Base-by-base conservation (phyloP, 2,797 vertebrate species). In the Schizothorax lantsangensis region DNA sequence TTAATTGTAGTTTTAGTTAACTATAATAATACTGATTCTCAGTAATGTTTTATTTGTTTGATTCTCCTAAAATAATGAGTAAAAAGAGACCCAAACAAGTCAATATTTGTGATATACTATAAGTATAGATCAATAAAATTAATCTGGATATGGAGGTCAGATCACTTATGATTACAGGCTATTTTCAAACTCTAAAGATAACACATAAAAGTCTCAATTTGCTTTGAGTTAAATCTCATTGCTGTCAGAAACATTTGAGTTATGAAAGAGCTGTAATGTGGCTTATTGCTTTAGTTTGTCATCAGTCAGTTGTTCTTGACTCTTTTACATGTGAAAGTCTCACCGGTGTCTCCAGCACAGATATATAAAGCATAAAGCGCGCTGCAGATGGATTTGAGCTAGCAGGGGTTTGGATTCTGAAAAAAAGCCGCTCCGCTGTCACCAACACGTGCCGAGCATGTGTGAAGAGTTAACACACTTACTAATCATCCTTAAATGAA, bases 401-500 rank as follows among this genome's bases (percentile, higher is more conserved):
- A 52, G 84, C 81, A 69, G 81, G 66, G 81, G 73, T 84, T 79
- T 84, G 78, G 59, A 68, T 68, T 68, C 19, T 33, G 62, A 66
- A 66, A n/a, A 59, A 79, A 82, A 86, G 80, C 73, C 30, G 69
- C 87, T 88, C 47, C 78, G 85, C 78, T 90, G 85, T 88, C 88
- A 90, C 83, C 90, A 87, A 89, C 81, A 86, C 89, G 84, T 89
- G 79, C 68, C 6, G 79, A 52, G 83, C 86, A 52, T 33, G 81
- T 89, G 78, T 62, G 49, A 86, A 57, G 84, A 88, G 89, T 92
- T 90, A 88, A 88, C 89, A 89, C 90, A 83, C 88, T 91, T 90
- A 84, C 84, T 91, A 89, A 93, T 93, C 91, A 90, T 88, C 91
- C 91, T 83, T 89, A 90, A 91, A 89, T 89, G 84, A 89, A 87